Evolutionary conservation across 2,113 vertebrate genomes (phyloP), one percentile per base, ranked within the genome.

Genomic region (Crocuta crocuta): DNA sequence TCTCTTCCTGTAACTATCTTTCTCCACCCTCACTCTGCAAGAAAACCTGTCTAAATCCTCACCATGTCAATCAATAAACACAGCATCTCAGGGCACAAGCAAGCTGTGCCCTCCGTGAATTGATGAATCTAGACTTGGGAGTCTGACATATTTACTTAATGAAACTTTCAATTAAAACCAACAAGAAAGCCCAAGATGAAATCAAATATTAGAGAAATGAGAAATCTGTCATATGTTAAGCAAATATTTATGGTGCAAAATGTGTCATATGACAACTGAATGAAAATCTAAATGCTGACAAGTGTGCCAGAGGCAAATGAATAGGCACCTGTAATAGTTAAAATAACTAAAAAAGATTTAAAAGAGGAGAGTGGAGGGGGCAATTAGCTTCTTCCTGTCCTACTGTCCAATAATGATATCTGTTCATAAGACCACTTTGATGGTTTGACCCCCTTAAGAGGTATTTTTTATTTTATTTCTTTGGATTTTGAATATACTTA

Each of bases 161-260:
- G 78, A 98, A 78, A 33, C 10, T 68, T 97, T 98, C 96, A 97
- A 76, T 98, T 98, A 98, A 98, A 93, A 11, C 26, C 93, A 98
- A 66, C 79, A 98, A 97, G 84, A 79, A 71, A 97, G 33, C 21
- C 55, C 9, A 1, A 92, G 80, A 97, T 79, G 33, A 93, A 95
- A 92, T 93, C 91, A 98, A 97, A 90, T 76, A 65, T 89, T 94
- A 53, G 92, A 39, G 84, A 97, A 94, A 96, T 35, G 81, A 97
- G 94, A 94, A 97, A 93, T 74, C 85, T 35, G 73, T 82, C 19
- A 24, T 68, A 53, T 92, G 91, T 23, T 73, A 84, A 91, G 81
- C 84, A 97, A 94, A 94, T 91, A 97, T 97, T 97, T 97, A 91
- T 26, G 78, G 85, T 26, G 55, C 45, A 58, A 68, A 53, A n/a